Evolutionary conservation across 2,113 vertebrate genomes (phyloP).

Genomic region (Amblyopsis rosae): DNA sequence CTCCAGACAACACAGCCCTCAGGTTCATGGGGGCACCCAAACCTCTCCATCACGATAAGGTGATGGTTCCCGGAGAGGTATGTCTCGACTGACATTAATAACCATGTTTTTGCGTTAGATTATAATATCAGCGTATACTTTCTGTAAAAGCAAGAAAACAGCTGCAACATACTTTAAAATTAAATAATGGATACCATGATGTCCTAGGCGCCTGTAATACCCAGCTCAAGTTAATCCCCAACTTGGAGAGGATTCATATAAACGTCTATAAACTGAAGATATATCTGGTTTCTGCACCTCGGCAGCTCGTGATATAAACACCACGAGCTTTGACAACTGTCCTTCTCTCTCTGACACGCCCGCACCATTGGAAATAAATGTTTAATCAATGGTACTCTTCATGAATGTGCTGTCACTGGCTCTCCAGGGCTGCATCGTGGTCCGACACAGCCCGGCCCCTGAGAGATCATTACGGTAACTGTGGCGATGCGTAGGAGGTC

Average conservation of each 20-base stretch:
- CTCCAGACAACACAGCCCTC: too few relatives aligned
- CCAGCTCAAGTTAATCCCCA: too few relatives aligned
- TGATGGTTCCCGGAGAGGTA: too few relatives aligned
- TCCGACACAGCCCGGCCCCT: constrained; percentile 29
- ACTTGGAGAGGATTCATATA: too few relatives aligned
- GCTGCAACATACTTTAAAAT: too few relatives aligned
- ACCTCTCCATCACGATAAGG: too few relatives aligned
- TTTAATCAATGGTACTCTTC: constrained; percentile 20
- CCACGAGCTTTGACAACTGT: background rate
- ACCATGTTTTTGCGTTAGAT: constrained; percentile 15
- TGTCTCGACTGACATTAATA: background rate
- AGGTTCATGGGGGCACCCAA: too few relatives aligned
- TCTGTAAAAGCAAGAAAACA: constrained; percentile 5
- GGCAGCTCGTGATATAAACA: constrained; percentile 10
- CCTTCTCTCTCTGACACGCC: constrained; percentile 14
- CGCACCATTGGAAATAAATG: constrained; percentile 17
- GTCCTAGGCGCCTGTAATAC: too few relatives aligned
- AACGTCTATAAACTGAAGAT: too few relatives aligned
- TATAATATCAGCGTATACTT: background rate
- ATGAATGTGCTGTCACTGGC: constrained; percentile 22
- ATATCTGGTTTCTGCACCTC: background rate
- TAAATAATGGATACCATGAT: too few relatives aligned
- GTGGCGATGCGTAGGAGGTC: constrained; percentile 38
- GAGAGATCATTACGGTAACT: constrained; percentile 63
- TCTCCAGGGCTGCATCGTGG: constrained; percentile 8